Conservation (phyloP, 2,797 vertebrate genomes). For the Apogon hyalosoma region DNA sequence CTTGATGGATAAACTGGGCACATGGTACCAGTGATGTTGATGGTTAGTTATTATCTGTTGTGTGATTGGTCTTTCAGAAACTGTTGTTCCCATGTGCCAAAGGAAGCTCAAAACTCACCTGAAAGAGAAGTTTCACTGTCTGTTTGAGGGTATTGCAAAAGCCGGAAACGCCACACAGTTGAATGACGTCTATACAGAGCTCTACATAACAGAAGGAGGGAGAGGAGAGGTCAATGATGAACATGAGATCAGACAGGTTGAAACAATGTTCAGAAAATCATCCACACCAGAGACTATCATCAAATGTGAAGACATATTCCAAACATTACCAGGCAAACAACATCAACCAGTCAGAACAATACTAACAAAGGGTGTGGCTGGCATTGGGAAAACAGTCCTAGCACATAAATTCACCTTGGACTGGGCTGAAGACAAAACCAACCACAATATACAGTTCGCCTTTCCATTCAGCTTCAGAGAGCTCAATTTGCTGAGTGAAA, state of each 20-base stretch:
- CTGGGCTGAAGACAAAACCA: conserved; percentile 26
- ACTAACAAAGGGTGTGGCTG: conserved; percentile 19
- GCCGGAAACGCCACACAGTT: conserved; percentile 1
- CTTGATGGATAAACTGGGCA: too few relatives aligned
- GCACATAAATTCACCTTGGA: conserved; percentile 24
- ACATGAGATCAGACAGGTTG: conserved; percentile 30
- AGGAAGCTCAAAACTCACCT: conserved; percentile 1
- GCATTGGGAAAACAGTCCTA: conserved; percentile 21
- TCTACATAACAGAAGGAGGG: conserved; percentile 29
- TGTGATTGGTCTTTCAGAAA: conserved; percentile 1
- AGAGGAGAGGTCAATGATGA: conserved; percentile 12
- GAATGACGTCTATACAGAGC: conserved; percentile 21
- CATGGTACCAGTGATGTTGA: too few relatives aligned
- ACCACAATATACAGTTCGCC: conserved; percentile 7
- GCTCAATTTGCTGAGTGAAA: conserved; percentile 22
- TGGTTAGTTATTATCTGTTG: too few relatives aligned
- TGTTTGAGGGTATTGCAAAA: conserved; percentile 15
- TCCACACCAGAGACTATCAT: conserved; percentile 13
- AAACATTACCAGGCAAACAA: conserved; percentile 7
- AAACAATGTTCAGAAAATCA: conserved; percentile 9
- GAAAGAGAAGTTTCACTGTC: neutral
- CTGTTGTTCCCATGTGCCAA: neutral
- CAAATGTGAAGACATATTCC: conserved; percentile 29
- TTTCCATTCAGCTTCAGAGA: conserved; percentile 28
- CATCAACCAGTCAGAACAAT: conserved; percentile 10